phyloP scores from a whole-genome alignment of 2,888 invertebrate species.

The Protophormia terraenovae region DNA sequence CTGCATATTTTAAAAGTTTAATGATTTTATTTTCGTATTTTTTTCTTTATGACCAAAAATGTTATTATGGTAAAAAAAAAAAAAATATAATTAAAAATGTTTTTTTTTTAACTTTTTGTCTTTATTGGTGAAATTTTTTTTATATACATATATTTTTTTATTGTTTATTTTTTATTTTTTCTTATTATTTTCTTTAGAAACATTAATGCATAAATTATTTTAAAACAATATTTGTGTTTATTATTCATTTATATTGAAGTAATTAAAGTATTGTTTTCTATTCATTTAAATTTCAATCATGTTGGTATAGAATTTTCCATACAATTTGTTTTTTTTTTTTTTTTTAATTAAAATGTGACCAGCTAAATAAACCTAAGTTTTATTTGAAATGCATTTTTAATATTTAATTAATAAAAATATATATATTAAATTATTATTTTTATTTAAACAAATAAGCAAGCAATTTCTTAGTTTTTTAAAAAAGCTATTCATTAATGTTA shows the following conservation, averaged over 20 bases:
- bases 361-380: neutral
- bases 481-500: too few species aligned
- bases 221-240: too few species aligned
- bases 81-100: too few species aligned
- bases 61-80: neutral
- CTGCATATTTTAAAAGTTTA: neutral
- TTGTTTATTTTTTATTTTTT: neutral
- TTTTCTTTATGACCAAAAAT: neutral
- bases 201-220: neutral
- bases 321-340: too few species aligned
- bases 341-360: neutral
- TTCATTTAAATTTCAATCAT: constrained; percentile 38
- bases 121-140: neutral
- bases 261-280: constrained; percentile 3
- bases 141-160: neutral
- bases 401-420: too few species aligned
- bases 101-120: neutral
- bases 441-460: too few species aligned
- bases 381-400: too few species aligned
- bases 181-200: neutral
- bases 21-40: neutral
- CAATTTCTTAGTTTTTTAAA: too few species aligned
- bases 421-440: too few species aligned
- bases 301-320: neutral
- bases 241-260: too few species aligned